Evolutionary conservation across 1,140 invertebrate genomes (phyloP), one percentile per base, ranked within the genome.

Genomic region (Caerostris extrusa): DNA sequence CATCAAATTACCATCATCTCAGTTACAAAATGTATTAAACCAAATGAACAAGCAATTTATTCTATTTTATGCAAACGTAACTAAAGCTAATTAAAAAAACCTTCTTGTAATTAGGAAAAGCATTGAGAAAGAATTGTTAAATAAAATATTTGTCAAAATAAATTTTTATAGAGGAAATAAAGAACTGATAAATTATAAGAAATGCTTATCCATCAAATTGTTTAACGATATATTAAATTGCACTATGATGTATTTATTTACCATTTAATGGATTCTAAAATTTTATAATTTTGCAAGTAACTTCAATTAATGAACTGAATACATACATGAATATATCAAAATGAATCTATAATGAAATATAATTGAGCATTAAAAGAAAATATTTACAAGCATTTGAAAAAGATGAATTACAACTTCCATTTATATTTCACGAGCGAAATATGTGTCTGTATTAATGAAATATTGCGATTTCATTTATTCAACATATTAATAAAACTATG

Each of bases 301-400:
- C 34, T 34, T 34, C 34, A 34, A 34, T 34, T 34, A 34, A 34
- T 34, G 34, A 34, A 34, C 34, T 34, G 34, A 34, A 34, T 34
- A 34, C 34, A 34, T 34, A 34, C 34, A 61, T 61, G 7, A 61
- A 5, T 61, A 10, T 61, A 7, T 14, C 60, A 61, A 14, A 61
- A 61, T 61, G 34, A 34, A 34, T 34, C 34, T 77, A 77, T 34
- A 34, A 7, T 10, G n/a, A 71, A 19, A 34, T 53, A 77, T 50
- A 77, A 34, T 77, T 77, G 69, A 77, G 69, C 19, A 77, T 34
- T 71, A 77, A 77, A 77, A 50, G 12, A 77, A 50, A 50, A 77
- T 71, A 71, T 77, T 53, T 77, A 77, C 69, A 77, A 77, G 10
- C 34, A 50, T 50, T 34, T 77, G 3, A 10, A 77, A 34, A 77